Percentiles rank a stretch among this genome's conserved stretches.
phyloP scores from a whole-genome alignment of 2,888 invertebrate genomes.

The Pemphredon lugubris region DNA sequence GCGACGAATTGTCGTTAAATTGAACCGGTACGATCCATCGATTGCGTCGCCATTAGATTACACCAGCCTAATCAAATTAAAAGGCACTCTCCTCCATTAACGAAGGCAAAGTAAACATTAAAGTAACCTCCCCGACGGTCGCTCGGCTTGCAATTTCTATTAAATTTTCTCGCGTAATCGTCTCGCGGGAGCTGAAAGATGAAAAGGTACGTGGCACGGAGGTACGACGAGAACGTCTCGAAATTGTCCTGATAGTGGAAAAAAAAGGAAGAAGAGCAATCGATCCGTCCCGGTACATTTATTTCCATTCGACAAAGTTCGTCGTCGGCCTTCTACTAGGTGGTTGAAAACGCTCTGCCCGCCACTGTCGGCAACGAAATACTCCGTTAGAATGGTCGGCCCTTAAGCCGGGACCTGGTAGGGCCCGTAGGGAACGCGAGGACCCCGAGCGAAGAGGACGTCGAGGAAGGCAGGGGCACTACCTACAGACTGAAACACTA shows the following conservation, averaged over 20 bases:
- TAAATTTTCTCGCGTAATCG: slow-evolving; percentile 18
- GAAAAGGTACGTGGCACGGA: not conserved
- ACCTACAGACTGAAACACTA: slow-evolving; percentile 44
- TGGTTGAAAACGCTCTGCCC: not conserved
- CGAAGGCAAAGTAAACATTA: slow-evolving; percentile 44
- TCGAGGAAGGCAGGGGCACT: slow-evolving; percentile 32
- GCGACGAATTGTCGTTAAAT: slow-evolving; percentile 31
- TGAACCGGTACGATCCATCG: slow-evolving; percentile 23
- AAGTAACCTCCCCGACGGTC: slow-evolving; percentile 7
- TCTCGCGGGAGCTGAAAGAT: not conserved
- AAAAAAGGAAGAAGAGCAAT: not conserved
- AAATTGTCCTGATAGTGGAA: no score
- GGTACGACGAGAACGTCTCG: no score
- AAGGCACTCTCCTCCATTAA: slow-evolving; percentile 42
- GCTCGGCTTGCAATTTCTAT: slow-evolving; percentile 25
- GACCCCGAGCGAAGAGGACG: slow-evolving; percentile 47
- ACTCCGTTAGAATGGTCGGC: slow-evolving; percentile 43
- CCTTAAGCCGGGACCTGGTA: slow-evolving; percentile 36
- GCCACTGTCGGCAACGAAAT: slow-evolving; percentile 17
- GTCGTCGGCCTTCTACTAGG: not conserved
- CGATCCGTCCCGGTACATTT: slow-evolving; percentile 11
- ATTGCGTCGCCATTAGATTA: slow-evolving; percentile 48
- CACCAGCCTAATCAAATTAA: slow-evolving; percentile 35
- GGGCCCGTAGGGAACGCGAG: slow-evolving; percentile 46
- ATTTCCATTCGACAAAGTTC: slow-evolving; percentile 8